These are phyloP conservation scores for Palythoa heliodiscus DNA, from an alignment of 92 coral and sea anemone genomes.

Conservation along the genomic window DNA sequence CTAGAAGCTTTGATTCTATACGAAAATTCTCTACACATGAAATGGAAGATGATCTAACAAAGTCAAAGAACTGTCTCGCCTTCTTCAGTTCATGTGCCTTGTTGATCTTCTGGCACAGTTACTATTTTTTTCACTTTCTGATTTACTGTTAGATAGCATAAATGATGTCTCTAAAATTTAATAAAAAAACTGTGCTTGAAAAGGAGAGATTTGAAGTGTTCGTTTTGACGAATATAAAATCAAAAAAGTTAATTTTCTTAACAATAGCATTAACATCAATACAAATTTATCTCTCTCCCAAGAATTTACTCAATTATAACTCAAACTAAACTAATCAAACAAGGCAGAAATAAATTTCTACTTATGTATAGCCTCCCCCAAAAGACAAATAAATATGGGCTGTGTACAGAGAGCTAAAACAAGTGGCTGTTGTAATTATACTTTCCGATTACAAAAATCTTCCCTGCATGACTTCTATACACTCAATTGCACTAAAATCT, in stretches of 20 bases:
- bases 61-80: not conserved
- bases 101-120: not conserved
- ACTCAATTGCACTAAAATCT: not conserved
- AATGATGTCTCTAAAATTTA: not conserved
- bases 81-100: not conserved
- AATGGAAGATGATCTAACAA: not conserved
- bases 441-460: not conserved
- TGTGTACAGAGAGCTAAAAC: not conserved
- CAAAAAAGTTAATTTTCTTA: not conserved
- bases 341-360: not conserved
- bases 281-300: not conserved
- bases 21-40: not conserved
- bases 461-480: not conserved
- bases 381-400: not conserved
- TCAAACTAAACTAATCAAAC: not conserved
- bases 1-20: not conserved
- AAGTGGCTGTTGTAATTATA: not conserved
- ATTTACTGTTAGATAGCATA: not conserved
- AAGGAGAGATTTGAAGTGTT: not conserved
- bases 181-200: not conserved
- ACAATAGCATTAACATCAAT: conserved; percentile 7
- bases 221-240: not conserved
- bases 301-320: not conserved
- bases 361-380: not conserved
- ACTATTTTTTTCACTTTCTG: not conserved